Base-by-base conservation (phyloP, 2,797 vertebrate species). In the Pseudochaenichthys georgianus region DNA sequence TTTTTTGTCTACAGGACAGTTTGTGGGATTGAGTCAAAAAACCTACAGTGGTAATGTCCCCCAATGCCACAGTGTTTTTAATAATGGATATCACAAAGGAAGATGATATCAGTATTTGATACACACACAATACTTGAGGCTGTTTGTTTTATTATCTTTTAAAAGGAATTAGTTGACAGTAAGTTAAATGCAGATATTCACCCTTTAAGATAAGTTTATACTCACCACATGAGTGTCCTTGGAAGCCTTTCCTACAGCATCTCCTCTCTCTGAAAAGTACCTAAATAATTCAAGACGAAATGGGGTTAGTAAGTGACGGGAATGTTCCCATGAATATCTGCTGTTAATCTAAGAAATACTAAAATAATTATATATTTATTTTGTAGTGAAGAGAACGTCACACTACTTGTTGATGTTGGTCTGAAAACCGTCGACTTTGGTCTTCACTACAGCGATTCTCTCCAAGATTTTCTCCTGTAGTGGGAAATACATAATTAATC, bases 211-310 rank as follows among this genome's bases (percentile, higher is more conserved):
- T 1, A 17, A 5, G 6, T 19, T 5, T 55, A 59, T 4, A 73
- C 95, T 95, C 55, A 97, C 97, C 94, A 98, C 97, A 31, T 98
- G 96, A 1, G 94, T 97, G 0, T 97, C 96, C 90, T 98, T 98
- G 67, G 97, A 98, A 3, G 97, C 97, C 93, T 98, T 98, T 41
- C 94, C 96, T 0, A 98, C 96, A 4, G 96, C 95, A 4, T 98
- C 97, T n/a, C 97, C 97, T 6, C 97, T 94, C 85, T 98, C 97
- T 45, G 91, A 92, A 64, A 96, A 96, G 85, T 97, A 97, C 84
- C 97, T 98, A 45, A 3, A 15, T 0, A 31, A 55, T 43, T 3
- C 12, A 71, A 59, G 9, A 38, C 62, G 45, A 51, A 47, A 2
- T 8, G 6, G 42, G 4, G 42, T 19, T 54, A 21, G 34, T 9